Base-by-base conservation (phyloP, 2,888 invertebrate species). In the Pyralis farinalis region DNA sequence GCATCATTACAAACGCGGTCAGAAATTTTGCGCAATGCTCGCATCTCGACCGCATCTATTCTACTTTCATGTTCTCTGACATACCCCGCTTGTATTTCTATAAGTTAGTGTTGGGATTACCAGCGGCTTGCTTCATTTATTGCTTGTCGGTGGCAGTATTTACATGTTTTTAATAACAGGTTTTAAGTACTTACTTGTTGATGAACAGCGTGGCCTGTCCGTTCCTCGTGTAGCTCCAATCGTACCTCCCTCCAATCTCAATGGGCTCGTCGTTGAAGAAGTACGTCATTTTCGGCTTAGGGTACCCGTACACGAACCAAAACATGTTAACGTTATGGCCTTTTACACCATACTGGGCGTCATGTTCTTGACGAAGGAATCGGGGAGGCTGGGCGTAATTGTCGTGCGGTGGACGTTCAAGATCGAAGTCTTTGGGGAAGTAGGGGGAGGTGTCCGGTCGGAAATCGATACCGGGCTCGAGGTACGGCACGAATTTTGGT, bases 301-400 rank as follows among this genome's bases (percentile, higher is more conserved):
- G 99, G 82, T 97, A 98, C 0, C 98, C 98, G 70, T 97, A 97
- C 8, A 98, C 96, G 77, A 96, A 97, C 94, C 98, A 97, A 83
- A 96, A 95, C 40, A 99, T 87, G 67, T 94, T 96, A 9, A 94
- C 93, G 57, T 96, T 97, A 72, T 97, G 97, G 16, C 96, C 95
- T 71, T 97, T 97, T 6, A 97, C 95, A 0, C 97, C 98, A 72
- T 97, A 98, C 60, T 97, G 95, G 0, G 93, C 92, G 53, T 97
- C 96, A 56, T 94, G 90, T 65, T 97, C 97, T 59, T 95, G 95
- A 0, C 97, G 93, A 7, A 98, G 88, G 90, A 98, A 98, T 62
- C 94, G 91, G 0, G 97, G 96, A 1, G 96, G 93, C 66, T 96
- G 96, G 0, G 95, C 94, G 69, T 95, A 93, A 2, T 94, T 94